Conservation (phyloP, 2,113 vertebrate genomes). For the Galemys pyrenaicus region DNA sequence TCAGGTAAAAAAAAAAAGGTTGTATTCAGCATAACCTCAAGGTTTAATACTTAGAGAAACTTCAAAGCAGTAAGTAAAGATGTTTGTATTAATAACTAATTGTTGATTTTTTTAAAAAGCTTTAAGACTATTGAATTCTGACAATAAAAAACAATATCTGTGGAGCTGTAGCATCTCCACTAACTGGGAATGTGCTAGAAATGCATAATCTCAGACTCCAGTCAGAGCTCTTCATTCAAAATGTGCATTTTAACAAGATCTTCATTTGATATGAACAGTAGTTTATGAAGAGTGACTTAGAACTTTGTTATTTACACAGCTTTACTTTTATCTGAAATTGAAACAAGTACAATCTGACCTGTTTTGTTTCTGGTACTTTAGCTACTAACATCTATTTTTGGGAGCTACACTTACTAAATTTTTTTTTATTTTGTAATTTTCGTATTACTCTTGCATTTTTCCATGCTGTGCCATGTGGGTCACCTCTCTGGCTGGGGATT, state of each 20-base stretch:
- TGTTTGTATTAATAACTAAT: conserved; percentile 30
- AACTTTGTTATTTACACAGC: background rate
- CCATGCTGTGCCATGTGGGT: too few relatives aligned
- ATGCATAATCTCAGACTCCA: background rate
- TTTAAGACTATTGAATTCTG: background rate
- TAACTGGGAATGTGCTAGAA: background rate
- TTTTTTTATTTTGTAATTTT: background rate
- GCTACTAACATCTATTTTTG: background rate
- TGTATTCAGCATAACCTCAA: background rate
- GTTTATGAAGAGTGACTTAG: background rate
- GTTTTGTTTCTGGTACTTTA: background rate
- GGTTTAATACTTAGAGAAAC: conserved; percentile 39
- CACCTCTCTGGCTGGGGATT: too few relatives aligned
- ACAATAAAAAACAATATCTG: background rate
- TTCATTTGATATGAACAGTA: background rate
- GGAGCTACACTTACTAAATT: background rate
- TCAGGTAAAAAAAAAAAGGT: conserved; percentile 20
- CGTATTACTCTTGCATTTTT: conserved; percentile 16
- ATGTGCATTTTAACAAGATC: background rate
- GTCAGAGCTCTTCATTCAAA: background rate
- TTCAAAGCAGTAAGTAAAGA: background rate
- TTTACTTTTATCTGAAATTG: background rate
- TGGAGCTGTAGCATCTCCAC: background rate
- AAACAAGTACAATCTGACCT: background rate
- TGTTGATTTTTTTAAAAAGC: conserved; percentile 22